phyloP scores from a whole-genome alignment of 1,140 invertebrate genomes.

The Metaphire vulgaris region DNA sequence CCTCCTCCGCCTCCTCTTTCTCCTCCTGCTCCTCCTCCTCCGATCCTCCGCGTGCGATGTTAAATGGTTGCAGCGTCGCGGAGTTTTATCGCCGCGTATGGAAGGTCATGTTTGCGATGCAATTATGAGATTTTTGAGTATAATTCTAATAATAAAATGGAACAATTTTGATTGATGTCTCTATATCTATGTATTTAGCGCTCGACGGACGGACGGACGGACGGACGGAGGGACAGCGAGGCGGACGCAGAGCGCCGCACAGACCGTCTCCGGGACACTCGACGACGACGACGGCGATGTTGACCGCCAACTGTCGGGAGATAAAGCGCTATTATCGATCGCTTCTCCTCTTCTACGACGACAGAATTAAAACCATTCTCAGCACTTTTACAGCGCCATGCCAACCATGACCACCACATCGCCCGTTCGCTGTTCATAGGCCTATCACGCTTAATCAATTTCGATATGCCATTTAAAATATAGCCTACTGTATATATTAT shows the following conservation, averaged over 20 bases:
- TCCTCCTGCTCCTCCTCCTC: no score
- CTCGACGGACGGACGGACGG: no score
- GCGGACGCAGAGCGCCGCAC: background rate
- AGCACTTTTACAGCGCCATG: background rate
- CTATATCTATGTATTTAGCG: background rate
- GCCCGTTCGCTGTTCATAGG: no score
- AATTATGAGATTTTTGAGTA: background rate
- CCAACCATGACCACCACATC: no score
- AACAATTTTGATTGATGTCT: conserved; percentile 3
- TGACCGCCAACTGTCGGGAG: background rate
- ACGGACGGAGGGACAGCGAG: background rate
- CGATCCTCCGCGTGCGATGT: background rate
- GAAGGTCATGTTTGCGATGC: conserved; percentile 1
- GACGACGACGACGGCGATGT: background rate
- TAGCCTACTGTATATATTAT: no score
- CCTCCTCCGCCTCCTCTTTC: no score
- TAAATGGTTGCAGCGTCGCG: background rate
- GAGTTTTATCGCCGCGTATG: background rate
- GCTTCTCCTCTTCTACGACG: no score
- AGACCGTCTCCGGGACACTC: background rate
- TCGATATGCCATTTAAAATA: background rate
- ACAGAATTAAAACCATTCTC: conserved; percentile 1
- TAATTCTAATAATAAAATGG: conserved; percentile 3
- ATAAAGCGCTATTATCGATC: background rate
- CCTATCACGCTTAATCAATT: background rate